Conservation (phyloP, 2,888 invertebrate species). For the Helobdella robusta region DNA sequence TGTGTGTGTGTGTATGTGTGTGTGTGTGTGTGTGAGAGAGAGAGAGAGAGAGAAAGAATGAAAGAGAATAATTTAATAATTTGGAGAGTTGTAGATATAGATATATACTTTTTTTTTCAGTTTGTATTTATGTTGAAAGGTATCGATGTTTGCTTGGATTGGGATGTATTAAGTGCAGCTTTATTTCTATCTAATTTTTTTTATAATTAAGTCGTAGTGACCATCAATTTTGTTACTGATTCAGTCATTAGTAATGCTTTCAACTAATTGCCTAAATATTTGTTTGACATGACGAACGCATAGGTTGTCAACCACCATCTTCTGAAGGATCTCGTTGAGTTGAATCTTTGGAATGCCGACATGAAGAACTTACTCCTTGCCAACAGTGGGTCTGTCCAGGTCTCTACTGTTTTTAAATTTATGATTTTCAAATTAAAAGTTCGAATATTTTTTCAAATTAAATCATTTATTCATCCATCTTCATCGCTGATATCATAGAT, state of each 20-base stretch:
- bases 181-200: no score
- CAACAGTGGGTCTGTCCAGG: conserved; percentile 79
- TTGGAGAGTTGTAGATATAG: not conserved
- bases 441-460: no score
- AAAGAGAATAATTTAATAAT: not conserved
- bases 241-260: no score
- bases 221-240: no score
- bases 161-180: no score
- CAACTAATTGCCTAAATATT: no score
- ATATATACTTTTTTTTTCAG: not conserved
- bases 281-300: conserved; percentile 4
- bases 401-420: no score
- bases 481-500: no score
- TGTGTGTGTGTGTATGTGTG: not conserved
- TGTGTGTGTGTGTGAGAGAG: not conserved
- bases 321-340: conserved; percentile 79
- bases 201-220: not conserved
- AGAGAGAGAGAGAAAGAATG: not conserved
- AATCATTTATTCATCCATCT: no score
- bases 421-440: no score
- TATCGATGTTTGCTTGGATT: no score
- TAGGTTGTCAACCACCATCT: conserved; percentile 92
- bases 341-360: conserved; percentile 81
- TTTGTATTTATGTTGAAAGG: no score
- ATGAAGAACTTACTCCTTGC: conserved; percentile 90